Evolutionary conservation across 2,113 vertebrate species (phyloP), one percentile per base, ranked within the genome.

Genomic region (Ailuropoda melanoleuca): DNA sequence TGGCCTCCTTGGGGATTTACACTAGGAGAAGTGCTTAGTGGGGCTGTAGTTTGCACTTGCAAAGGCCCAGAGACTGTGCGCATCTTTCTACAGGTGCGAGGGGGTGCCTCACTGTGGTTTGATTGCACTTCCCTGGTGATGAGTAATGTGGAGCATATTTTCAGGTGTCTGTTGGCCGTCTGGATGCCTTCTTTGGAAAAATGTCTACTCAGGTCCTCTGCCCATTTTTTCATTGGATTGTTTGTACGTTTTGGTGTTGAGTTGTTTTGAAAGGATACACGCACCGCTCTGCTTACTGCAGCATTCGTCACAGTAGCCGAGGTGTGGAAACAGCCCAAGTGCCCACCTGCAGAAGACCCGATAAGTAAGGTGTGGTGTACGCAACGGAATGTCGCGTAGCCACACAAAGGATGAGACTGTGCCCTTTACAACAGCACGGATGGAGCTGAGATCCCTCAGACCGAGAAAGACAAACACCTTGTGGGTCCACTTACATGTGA

Each of bases 221-320:
- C 43, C 43, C 43, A 29, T 15, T 48, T 29, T 48, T 26, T 17
- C 39, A 17, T 2, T 2, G 43, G 43, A 29, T 9, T 6, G 1
- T n/a, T n/a, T 37, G 66, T 68, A 9, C n/a, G 64, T 29, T 29
- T 17, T 9, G 39, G 13, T 75, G 72, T 48, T 2, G 43, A 46
- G 43, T 17, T 29, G 24, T 48, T 29, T 29, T 17, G 72, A 46
- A 15, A 4, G 15, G 39, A 26, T 14, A 26, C 3, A 15, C 0
- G 39, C 13, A 13, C 34, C 24, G 24, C 6, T 2, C 4, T 75
- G 24, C 43, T 48, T 9, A 4, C 3, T 14, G 14, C 14, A 17
- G 68, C n/a, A 5, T n/a, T 37, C 3, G 2, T 4, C 24, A 29
- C 7, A 1, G 13, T 11, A 1, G 24, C 24, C 24, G 1, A 3